A percentile compares a stretch with the other conserved stretches of the same genome.
phyloP scores from a whole-genome alignment of 2,113 vertebrate species.

The Leucoraja erinaceus region DNA sequence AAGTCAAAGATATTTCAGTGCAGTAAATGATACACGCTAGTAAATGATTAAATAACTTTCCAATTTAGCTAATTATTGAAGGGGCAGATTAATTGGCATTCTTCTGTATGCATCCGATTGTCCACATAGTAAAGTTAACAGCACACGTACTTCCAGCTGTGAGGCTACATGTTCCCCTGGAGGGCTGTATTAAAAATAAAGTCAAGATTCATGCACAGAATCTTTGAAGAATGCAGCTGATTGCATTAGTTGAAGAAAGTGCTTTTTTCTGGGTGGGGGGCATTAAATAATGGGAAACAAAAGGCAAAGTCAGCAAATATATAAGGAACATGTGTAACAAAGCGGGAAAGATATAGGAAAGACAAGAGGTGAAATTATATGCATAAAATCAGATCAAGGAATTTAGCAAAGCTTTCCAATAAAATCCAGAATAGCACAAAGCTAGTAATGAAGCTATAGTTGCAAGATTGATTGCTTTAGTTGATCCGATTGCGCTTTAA shows the following conservation, averaged over 20 bases:
- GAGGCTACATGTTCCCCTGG: neutral
- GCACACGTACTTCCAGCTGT: neutral
- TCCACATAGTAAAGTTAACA: neutral
- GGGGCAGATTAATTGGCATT: neutral
- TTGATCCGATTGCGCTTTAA: too few species aligned
- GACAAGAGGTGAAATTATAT: neutral
- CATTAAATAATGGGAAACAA: neutral
- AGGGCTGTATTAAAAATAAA: neutral
- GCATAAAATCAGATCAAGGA: too few species aligned
- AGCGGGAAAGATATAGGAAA: neutral
- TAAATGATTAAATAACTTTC: constrained; percentile 27
- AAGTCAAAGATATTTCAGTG: neutral
- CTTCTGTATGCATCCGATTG: neutral
- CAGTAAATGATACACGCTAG: neutral
- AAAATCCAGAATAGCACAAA: too few species aligned
- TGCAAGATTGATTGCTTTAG: too few species aligned
- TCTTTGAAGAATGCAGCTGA: neutral
- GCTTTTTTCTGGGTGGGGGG: neutral
- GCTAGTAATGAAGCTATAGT: too few species aligned
- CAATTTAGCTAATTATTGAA: constrained; percentile 9
- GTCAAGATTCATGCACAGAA: too few species aligned
- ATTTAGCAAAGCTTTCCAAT: neutral
- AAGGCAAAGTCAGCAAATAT: neutral
- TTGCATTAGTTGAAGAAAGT: neutral
- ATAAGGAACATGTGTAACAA: neutral